Evolutionary conservation across 2,888 invertebrate genomes (phyloP), one percentile per base, ranked within the genome.

Genomic region (Girardia tigrina): DNA sequence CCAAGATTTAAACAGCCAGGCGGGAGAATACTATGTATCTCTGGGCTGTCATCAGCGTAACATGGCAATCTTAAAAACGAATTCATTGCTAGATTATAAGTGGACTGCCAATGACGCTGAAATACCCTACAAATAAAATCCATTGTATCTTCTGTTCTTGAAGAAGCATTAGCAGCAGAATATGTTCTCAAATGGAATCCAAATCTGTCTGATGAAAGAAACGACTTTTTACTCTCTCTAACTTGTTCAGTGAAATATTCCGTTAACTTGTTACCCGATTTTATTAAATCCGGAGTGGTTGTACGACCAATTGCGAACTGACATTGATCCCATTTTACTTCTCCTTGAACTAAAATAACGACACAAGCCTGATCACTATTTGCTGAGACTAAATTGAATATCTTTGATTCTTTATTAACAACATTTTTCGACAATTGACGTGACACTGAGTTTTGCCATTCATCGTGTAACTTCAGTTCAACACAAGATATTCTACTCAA

Each of bases 301-400:
- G 75, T 75, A 14, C 75, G 73, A 8, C 29, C 28, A 20, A 75
- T 75, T 8, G 29, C 36, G 16, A 75, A 26, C 20, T 75, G 75
- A 16, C 75, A 74, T 74, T 75, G 73, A 29, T 75, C 73, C 75
- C 75, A 75, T 27, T 72, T 74, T n/a, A 75, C 26, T 27, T 75
- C 26, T 6, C 75, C 75, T 4, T 74, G 29, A 2, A 75, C 75
- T 6, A 69, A 20, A 69, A 75, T 75, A 4, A 75, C 75, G 6
- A 69, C 71, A 29, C 36, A 29, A 23, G 29, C 36, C 8, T 28
- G 28, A 72, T 28, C 28, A 28, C 28, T 72, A 23, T 1, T 23
- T 8, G 56, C 56, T 23, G 56, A 56, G n/a, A 23, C 56, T 2
- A 56, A n/a, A 56, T 56, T 56, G 2, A 56, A 8, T 23, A 56